phyloP scores from a whole-genome alignment of 2,888 invertebrate species.

The Julus scanicus region DNA sequence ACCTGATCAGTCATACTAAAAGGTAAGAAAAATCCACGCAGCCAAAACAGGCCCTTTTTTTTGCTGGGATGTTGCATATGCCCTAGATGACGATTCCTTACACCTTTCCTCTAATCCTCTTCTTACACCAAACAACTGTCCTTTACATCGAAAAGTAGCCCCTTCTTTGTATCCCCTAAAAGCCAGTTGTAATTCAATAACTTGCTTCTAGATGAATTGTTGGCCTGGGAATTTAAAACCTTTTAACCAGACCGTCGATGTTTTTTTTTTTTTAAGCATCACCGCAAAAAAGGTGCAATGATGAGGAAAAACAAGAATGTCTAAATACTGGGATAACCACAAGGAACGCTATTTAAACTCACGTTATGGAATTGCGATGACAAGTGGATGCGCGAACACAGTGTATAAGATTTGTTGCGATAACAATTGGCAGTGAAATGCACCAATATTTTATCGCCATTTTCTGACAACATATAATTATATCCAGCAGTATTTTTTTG shows the following conservation, averaged over 20 bases:
- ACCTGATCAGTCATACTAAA: background rate
- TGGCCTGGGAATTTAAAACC: background rate
- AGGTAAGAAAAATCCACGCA: background rate
- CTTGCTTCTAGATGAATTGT: background rate
- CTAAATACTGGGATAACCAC: background rate
- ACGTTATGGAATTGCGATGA: background rate
- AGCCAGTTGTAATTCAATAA: conserved; percentile 27
- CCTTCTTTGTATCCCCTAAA: conserved; percentile 14
- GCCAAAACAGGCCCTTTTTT: conserved; percentile 17
- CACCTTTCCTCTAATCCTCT: conserved; percentile 11
- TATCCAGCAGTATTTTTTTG: background rate
- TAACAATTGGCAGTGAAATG: background rate
- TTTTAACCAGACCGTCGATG: background rate
- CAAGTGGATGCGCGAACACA: background rate
- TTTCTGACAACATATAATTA: conserved; percentile 9
- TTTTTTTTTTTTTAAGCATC: background rate
- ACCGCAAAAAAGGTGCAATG: background rate
- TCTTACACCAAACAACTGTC: background rate
- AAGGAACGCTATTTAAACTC: background rate
- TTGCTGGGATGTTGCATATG: background rate
- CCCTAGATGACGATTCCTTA: conserved; percentile 11
- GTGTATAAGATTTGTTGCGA: background rate
- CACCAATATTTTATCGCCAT: conserved; percentile 22
- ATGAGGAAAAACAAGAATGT: conserved; percentile 1
- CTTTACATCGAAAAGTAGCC: background rate